Evolutionary conservation across 2,888 invertebrate species (phyloP).

Genomic region (Tachina grossa): DNA sequence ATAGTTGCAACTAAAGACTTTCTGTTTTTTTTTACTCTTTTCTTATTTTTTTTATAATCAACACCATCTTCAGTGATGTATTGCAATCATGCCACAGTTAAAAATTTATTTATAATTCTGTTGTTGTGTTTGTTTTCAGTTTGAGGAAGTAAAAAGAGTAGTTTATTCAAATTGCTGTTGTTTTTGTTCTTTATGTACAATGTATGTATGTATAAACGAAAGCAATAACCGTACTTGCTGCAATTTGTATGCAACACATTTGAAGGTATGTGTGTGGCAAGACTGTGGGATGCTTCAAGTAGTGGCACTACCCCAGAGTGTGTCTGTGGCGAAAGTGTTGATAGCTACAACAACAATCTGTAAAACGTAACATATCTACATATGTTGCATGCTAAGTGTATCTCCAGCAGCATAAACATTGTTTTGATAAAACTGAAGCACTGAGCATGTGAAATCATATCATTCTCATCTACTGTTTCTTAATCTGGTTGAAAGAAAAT

Average conservation of each 20-base stretch:
- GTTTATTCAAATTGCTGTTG: conserved; percentile 16
- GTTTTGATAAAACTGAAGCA: not conserved
- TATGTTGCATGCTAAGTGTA: conserved; percentile 48
- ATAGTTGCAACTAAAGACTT: conserved; percentile 17
- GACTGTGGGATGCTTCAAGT: conserved; percentile 17
- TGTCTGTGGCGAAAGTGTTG: conserved; percentile 65
- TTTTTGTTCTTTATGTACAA: not conserved
- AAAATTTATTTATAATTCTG: conserved; percentile 38
- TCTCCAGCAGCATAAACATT: conserved; percentile 3
- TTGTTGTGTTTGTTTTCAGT: conserved; percentile 27
- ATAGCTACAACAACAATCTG: conserved; percentile 46
- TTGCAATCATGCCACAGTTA: conserved; percentile 26
- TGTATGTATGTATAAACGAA: not conserved
- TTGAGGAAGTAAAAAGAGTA: conserved; percentile 48
- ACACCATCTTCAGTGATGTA: conserved; percentile 21
- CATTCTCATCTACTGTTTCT: conserved; percentile 21
- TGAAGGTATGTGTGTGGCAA: not conserved
- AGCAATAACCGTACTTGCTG: conserved; percentile 48
- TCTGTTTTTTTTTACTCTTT: not conserved
- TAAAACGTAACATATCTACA: conserved; percentile 33
- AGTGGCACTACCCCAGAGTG: not conserved
- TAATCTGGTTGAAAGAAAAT: conserved; percentile 41
- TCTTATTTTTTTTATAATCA: conserved; percentile 18
- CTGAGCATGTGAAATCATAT: conserved; percentile 11
- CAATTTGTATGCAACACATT: conserved; percentile 38